A percentile compares a stretch with the other conserved stretches of the same genome.
Conservation (phyloP, 2,113 vertebrate species). For the Silurus glanis region DNA sequence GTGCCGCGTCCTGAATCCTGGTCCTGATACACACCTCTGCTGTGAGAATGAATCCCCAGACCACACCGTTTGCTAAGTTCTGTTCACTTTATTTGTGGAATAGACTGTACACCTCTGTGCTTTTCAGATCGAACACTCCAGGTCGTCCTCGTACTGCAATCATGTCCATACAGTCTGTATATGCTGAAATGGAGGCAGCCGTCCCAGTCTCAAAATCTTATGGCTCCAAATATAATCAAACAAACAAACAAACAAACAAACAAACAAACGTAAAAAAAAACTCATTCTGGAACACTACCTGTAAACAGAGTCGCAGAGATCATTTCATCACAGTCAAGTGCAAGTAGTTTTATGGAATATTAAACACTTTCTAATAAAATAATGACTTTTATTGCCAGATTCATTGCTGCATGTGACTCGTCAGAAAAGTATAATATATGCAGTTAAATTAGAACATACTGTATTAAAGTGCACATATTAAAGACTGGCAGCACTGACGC, state of each 20-base stretch:
- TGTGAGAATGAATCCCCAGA: conserved; percentile 19
- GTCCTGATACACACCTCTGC: not conserved
- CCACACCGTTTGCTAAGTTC: conserved; percentile 57
- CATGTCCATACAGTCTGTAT: conserved; percentile 36
- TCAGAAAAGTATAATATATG: conserved; percentile 20
- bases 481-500: conserved; percentile 40
- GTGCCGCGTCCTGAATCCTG: not conserved
- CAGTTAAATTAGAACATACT: not conserved
- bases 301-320: conserved; percentile 52
- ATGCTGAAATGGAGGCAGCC: conserved; percentile 39
- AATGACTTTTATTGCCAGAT: conserved; percentile 53
- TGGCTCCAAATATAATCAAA: conserved; percentile 16
- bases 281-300: conserved; percentile 40
- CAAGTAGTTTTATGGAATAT: conserved; percentile 48
- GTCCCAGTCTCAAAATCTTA: conserved; percentile 31
- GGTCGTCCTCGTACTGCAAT: conserved; percentile 39
- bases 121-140: conserved; percentile 67
- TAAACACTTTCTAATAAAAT: conserved; percentile 41
- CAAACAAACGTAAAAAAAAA: conserved; percentile 25
- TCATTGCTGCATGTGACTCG: conserved; percentile 33
- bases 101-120: conserved; percentile 77
- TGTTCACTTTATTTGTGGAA: conserved; percentile 76
- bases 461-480: conserved; percentile 24
- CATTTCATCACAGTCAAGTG: conserved; percentile 53
- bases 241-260: conserved; percentile 15